phyloP scores from a whole-genome alignment of 1,140 invertebrate species.

The Drosophila tsacasi region DNA sequence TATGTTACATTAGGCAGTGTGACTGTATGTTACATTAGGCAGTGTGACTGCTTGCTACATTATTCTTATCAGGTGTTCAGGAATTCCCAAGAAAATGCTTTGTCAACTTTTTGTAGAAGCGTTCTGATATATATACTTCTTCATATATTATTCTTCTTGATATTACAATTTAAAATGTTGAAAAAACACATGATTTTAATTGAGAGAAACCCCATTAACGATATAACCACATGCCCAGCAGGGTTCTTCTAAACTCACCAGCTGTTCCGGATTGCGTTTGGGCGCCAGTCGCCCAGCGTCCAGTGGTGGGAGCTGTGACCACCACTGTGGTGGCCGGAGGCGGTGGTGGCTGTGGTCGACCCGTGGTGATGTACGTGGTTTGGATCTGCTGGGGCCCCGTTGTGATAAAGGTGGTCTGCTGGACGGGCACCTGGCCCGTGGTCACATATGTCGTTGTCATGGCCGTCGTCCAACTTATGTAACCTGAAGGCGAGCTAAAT shows the following conservation, averaged over 20 bases:
- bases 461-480: constrained; percentile 1
- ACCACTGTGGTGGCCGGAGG: constrained; percentile 30
- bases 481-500: constrained; percentile 2
- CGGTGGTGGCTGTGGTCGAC: constrained; percentile 14
- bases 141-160: not conserved
- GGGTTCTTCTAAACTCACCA: constrained; percentile 1
- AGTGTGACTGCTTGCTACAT: too few relatives aligned
- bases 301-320: constrained; percentile 30
- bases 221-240: not conserved
- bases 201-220: not conserved
- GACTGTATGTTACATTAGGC: too few relatives aligned
- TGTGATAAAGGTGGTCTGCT: constrained; percentile 37
- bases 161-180: not conserved
- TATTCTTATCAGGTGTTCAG: not conserved
- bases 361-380: constrained; percentile 39
- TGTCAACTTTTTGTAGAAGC: not conserved
- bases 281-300: constrained; percentile 9
- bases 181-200: not conserved
- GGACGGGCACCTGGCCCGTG: constrained; percentile 21
- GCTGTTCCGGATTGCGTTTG: constrained; percentile 24
- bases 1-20: too few relatives aligned
- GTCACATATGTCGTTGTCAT: constrained; percentile 60
- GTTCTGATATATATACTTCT: not conserved
- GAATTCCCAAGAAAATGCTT: constrained; percentile 8
- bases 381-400: constrained; percentile 24